These are phyloP conservation scores for Carollia perspicillata DNA, from an alignment of 2,113 vertebrate genomes.

Conservation along the genomic window DNA sequence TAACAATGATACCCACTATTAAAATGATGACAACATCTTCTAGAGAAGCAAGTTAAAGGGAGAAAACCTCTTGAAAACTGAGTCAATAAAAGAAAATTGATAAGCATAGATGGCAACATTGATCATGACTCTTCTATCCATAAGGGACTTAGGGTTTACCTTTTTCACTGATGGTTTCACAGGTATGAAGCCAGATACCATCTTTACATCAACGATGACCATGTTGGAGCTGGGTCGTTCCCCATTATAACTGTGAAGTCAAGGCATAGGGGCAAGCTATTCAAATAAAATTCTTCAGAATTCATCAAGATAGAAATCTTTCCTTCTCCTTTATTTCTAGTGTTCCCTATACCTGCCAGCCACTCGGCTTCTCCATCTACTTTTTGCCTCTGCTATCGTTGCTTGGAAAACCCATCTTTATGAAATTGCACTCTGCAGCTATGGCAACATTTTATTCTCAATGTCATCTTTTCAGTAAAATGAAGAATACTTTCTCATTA, in stretches of 20 bases:
- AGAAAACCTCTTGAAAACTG: not conserved
- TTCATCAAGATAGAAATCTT: not conserved
- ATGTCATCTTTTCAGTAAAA: not conserved
- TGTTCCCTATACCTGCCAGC: not conserved
- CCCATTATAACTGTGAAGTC: constrained; percentile 72
- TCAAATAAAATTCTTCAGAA: not conserved
- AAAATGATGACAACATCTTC: not conserved
- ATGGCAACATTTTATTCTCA: not conserved
- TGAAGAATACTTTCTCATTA: not conserved
- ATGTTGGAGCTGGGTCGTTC: constrained; percentile 73
- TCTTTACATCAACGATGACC: constrained; percentile 71
- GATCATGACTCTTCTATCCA: not conserved
- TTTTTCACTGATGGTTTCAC: constrained; percentile 53
- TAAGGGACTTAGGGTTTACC: constrained; percentile 15
- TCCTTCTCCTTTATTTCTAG: not conserved
- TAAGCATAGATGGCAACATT: not conserved
- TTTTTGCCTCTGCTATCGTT: not conserved
- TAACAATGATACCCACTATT: not conserved
- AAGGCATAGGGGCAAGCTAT: not conserved
- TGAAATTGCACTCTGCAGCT: not conserved
- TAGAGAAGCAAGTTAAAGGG: not conserved
- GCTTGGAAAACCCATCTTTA: not conserved
- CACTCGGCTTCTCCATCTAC: not conserved
- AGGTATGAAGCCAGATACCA: constrained; percentile 70
- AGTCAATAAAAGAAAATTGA: not conserved